Evolutionary conservation across 2,888 invertebrate species (phyloP), one percentile per base, ranked within the genome.

Genomic region (Lycophotia porphyrea): DNA sequence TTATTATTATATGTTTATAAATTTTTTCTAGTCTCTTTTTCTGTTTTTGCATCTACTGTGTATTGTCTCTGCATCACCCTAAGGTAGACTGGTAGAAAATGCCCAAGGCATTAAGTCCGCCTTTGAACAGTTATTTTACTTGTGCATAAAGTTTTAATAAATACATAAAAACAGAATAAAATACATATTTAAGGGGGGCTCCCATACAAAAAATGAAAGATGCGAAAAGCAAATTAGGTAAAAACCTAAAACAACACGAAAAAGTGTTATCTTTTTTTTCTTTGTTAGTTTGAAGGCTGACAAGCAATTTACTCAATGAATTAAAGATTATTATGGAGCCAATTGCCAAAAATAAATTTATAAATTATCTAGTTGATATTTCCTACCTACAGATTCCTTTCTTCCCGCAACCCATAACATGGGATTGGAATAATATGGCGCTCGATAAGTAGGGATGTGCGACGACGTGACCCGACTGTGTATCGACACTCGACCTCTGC

Each of bases 381-480:
- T 68, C 15, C 9, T 69, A 44, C 60, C 42, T 24, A 58, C 47
- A 49, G 11, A 77, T 64, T 69, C 5, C 15, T 15, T 66, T 79
- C 60, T 34, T 31, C 39, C 39, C 39, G 49, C n/a, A 15, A 13
- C n/a, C 44, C 31, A 34, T 18, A 24, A 55, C 49, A 65, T 47
- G 52, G 63, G 60, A 27, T 65, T 5, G 47, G 47, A 65, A 72
- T 65, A 80, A 65, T 55, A 31, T 47, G 8, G 73, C 42, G 60
- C 47, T 65, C 73, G 47, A 81, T 80, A 80, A 47, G 60, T 71
- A 67, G 44, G 34, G 13, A n/a, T n/a, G n/a, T n/a, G n/a, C 11
- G 13, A 39, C 42, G 42, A 84, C 84, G 80, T 80, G 80, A 71
- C 72, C 52, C 0, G 81, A 84, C 68, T 84, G 8, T 34, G 21